Evolutionary conservation across 2,888 invertebrate species (phyloP).

Genomic region (Torymus aiolomorphi): DNA sequence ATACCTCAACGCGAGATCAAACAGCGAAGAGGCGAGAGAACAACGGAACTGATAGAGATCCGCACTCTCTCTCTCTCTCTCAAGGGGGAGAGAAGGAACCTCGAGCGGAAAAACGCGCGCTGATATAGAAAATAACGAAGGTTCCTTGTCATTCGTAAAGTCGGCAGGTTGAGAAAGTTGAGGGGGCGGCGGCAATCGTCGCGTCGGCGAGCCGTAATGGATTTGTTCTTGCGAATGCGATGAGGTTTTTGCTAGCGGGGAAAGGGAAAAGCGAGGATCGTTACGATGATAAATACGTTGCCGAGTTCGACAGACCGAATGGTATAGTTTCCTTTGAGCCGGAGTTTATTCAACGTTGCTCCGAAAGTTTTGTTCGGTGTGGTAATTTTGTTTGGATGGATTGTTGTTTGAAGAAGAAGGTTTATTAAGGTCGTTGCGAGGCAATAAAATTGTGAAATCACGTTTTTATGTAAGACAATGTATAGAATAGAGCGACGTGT

Average conservation of each 20-base stretch:
- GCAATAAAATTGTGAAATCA: no score
- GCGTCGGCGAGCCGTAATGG: conserved; percentile 5
- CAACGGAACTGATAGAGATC: conserved; percentile 21
- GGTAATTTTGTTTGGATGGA: no score
- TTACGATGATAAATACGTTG: conserved; percentile 39
- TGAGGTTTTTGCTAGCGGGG: neutral
- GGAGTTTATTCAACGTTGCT: neutral
- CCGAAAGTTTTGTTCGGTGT: neutral
- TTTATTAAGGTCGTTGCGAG: no score
- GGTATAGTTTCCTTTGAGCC: no score
- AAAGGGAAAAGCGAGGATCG: neutral
- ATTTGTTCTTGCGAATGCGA: conserved; percentile 23
- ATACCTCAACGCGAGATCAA: conserved; percentile 1
- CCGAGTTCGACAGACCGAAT: neutral
- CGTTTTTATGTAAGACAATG: no score
- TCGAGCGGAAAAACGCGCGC: conserved; percentile 35
- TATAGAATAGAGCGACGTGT: no score
- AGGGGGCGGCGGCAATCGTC: neutral
- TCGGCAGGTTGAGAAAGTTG: neutral
- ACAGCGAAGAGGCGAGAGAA: neutral
- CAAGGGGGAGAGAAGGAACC: conserved; percentile 5
- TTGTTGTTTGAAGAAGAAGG: no score
- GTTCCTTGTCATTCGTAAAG: conserved; percentile 39
- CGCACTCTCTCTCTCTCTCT: neutral
- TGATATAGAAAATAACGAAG: conserved; percentile 42